Conservation (phyloP, 2,888 invertebrate genomes). For the Dugesia japonica region DNA sequence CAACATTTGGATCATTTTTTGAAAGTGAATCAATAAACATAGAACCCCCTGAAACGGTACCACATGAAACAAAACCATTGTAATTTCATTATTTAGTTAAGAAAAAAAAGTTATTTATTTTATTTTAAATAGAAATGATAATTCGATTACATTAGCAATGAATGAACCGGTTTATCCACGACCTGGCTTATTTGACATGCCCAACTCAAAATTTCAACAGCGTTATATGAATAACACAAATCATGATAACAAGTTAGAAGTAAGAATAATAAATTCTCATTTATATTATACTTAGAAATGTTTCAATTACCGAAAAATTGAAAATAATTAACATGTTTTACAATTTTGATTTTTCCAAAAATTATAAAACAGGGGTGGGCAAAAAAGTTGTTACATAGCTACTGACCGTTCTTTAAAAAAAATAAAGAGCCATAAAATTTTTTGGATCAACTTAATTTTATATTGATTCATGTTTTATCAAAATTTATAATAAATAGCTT, state of each 20-base stretch:
- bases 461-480: no score
- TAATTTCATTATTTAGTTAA: not conserved
- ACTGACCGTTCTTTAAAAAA: no score
- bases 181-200: not conserved
- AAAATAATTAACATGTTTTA: no score
- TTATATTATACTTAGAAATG: no score
- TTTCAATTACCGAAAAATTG: no score
- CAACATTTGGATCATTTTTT: not conserved
- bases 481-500: no score
- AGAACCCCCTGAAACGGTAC: not conserved
- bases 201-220: not conserved
- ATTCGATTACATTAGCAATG: not conserved
- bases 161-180: not conserved
- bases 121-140: not conserved
- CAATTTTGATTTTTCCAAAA: no score
- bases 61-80: not conserved
- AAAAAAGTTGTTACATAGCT: no score
- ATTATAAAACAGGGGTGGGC: no score
- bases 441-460: no score
- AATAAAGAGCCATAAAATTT: no score
- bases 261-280: not conserved
- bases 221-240: constrained; percentile 12
- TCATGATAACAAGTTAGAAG: not conserved
- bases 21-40: not conserved
- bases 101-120: not conserved